phyloP scores from a whole-genome alignment of 2,797 vertebrate species.

The Mareca penelope region DNA sequence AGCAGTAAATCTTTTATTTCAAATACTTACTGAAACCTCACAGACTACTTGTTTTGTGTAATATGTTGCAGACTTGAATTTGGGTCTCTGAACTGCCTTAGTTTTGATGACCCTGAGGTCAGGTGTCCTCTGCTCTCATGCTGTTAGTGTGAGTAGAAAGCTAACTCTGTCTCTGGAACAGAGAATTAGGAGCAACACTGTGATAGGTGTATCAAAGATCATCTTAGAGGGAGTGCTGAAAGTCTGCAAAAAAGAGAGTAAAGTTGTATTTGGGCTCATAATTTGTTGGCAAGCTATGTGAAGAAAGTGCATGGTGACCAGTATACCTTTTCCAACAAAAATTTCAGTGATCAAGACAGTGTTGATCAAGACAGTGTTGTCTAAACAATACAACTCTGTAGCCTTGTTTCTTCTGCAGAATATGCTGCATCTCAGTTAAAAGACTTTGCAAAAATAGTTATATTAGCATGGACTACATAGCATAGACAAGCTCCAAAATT shows the following conservation, averaged over 20 bases:
- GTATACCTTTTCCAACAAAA: not conserved
- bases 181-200: not conserved
- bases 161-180: not conserved
- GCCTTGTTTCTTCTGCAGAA: not conserved
- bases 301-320: not conserved
- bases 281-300: not conserved
- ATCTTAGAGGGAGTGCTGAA: not conserved
- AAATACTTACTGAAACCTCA: not conserved
- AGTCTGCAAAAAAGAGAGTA: not conserved
- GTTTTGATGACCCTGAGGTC: not conserved
- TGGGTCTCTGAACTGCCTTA: not conserved
- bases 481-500: not conserved
- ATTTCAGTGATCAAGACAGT: not conserved
- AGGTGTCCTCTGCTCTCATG: not conserved
- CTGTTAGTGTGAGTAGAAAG: not conserved
- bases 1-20: not conserved
- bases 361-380: not conserved
- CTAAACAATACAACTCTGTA: not conserved
- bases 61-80: not conserved
- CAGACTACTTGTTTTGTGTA: not conserved
- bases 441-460: not conserved
- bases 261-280: not conserved
- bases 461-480: not conserved
- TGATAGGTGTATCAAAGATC: not conserved
- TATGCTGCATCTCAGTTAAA: not conserved